Evolutionary conservation across 2,888 invertebrate species (phyloP), one percentile per base, ranked within the genome.

Genomic region (Dilophus febrilis): DNA sequence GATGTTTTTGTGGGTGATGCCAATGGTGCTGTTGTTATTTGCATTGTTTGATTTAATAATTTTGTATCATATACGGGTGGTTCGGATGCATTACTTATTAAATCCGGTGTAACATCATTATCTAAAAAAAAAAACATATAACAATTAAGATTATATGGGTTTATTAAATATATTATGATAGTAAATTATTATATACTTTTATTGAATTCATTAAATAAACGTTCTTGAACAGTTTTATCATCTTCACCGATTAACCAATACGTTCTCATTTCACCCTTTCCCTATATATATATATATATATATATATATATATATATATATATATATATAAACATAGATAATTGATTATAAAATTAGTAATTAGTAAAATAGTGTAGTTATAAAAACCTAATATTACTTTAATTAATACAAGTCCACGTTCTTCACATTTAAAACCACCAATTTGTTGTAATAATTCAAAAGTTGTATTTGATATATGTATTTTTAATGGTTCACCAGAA

Each of bases 391-490:
- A 30, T 28, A 34, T 47, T 52, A 81, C 83, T 67, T 85, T 84
- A 36, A 84, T 77, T 47, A 71, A 74, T 18, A 76, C 69, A 11
- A 81, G 56, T 1, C 84, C 84, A 30, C 84, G 64, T 53, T 83
- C 81, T 50, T 76, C 72, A 45, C 76, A 77, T 38, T 67, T 65
- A 54, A 79, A 85, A 0, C 82, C 81, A 1, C 82, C 82, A 10
- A 80, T 65, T 46, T 72, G 67, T 45, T 76, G 72, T 29, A 85
- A 59, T 34, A 83, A 64, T 36, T 61, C 56, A 51, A 75, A 74
- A 0, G 83, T 82, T 36, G 70, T 71, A 47, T 77, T 69, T 36
- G 84, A 84, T 56, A 84, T 71, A 58, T 85, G 84, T 41, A 85
- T 77, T 54, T 70, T 68, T 51, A 81, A 72, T 0, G 82, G 74